These are phyloP conservation scores for Tragelaphus imberbis DNA, from an alignment of 2,113 vertebrate genomes.

Conservation along the genomic window DNA sequence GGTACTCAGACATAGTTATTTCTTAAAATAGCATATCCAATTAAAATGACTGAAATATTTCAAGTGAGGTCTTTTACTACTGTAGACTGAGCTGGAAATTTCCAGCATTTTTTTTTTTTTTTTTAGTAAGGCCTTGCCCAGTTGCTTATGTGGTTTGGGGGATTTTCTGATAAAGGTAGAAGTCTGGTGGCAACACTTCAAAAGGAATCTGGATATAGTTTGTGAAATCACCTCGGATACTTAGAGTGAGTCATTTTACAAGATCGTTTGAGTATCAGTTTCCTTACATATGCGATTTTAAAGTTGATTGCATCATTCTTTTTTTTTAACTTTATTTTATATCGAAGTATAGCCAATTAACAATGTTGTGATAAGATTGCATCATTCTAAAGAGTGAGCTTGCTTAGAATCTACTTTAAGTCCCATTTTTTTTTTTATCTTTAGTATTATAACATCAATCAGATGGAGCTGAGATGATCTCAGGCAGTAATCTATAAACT, in stretches of 20 bases:
- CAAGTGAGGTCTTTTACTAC: background rate
- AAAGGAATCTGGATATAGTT: background rate
- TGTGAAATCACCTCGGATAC: background rate
- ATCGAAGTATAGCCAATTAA: background rate
- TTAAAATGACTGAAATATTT: slow-evolving; percentile 23
- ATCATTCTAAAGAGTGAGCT: background rate
- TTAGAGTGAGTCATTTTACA: background rate
- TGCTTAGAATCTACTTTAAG: background rate
- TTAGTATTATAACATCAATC: background rate
- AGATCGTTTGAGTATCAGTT: background rate
- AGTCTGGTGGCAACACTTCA: background rate
- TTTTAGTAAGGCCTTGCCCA: background rate
- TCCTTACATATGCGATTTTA: slow-evolving; percentile 10
- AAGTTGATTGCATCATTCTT: background rate
- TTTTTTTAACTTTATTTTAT: background rate
- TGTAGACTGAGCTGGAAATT: background rate
- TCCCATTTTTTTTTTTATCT: background rate
- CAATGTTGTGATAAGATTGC: background rate
- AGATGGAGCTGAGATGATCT: background rate
- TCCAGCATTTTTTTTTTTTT: background rate
- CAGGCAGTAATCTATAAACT: background rate
- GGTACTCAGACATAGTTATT: background rate
- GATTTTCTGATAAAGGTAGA: slow-evolving; percentile 11
- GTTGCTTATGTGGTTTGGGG: background rate
- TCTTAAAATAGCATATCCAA: background rate